Evolutionary conservation across 2,888 invertebrate species (phyloP).

Genomic region (Aphidoletes aphidimyza): DNA sequence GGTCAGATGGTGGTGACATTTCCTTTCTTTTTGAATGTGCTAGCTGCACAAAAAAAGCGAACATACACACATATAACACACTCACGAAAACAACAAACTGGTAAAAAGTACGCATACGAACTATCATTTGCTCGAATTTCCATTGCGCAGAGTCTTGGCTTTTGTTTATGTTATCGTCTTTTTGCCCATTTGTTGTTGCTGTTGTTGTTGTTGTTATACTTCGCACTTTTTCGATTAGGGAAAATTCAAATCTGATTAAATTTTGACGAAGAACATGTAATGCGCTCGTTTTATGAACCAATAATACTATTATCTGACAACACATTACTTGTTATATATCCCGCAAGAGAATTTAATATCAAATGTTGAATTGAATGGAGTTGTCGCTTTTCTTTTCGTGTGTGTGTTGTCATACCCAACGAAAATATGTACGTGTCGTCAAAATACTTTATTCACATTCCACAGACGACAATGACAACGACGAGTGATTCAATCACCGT

Average conservation of each 20-base stretch:
- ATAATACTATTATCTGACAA: constrained; percentile 36
- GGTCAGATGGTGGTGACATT: constrained; percentile 46
- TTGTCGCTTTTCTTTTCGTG: neutral
- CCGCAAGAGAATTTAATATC: neutral
- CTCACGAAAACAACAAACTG: neutral
- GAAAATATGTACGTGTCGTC: neutral
- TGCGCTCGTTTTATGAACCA: constrained; percentile 44
- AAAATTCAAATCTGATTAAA: constrained; percentile 51
- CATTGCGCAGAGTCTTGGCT: neutral
- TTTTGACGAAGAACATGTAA: constrained; percentile 39
- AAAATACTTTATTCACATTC: too few relatives aligned
- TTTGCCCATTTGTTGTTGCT: neutral
- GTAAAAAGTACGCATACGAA: neutral
- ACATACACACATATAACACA: too few relatives aligned
- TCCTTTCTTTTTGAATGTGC: constrained; percentile 28
- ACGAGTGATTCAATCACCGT: neutral
- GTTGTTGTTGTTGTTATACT: too few relatives aligned
- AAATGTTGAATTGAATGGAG: neutral
- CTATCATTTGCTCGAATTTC: neutral
- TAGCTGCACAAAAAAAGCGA: neutral
- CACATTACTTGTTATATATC: constrained; percentile 16
- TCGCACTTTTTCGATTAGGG: constrained; percentile 28
- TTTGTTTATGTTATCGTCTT: neutral
- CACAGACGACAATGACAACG: neutral
- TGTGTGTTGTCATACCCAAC: neutral